Conservation (phyloP, 2,888 invertebrate genomes). For the Poecilobothrus nobilitatus region DNA sequence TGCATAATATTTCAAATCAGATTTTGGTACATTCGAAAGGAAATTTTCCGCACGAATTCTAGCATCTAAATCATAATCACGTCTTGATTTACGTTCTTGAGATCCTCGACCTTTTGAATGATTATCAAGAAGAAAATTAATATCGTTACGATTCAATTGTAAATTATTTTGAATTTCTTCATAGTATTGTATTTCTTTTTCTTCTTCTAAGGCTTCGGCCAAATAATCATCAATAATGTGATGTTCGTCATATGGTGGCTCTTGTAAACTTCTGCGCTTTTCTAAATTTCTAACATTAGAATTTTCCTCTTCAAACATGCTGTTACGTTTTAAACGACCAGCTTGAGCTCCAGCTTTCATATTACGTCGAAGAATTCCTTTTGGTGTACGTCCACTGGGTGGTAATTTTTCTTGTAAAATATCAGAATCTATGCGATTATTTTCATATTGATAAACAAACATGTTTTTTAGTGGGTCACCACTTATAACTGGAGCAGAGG, state of each 20-base stretch:
- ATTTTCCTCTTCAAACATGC: conserved; percentile 63
- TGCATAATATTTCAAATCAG: conserved; percentile 44
- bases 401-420: conserved; percentile 46
- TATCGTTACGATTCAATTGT: conserved; percentile 19
- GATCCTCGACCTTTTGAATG: background rate
- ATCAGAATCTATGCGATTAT: conserved; percentile 55
- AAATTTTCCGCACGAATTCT: conserved; percentile 41
- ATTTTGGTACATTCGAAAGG: conserved; percentile 40
- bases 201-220: conserved; percentile 29
- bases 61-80: conserved; percentile 34
- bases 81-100: conserved; percentile 3
- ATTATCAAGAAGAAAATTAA: conserved; percentile 19
- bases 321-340: conserved; percentile 58
- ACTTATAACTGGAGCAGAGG: background rate
- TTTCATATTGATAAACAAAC: conserved; percentile 74
- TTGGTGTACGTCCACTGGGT: conserved; percentile 56
- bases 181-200: conserved; percentile 30
- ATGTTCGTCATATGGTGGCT: conserved; percentile 53
- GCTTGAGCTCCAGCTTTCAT: conserved; percentile 26
- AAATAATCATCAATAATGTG: conserved; percentile 30
- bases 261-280: conserved; percentile 67
- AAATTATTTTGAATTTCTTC: conserved; percentile 32
- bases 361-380: conserved; percentile 37
- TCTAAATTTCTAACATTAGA: conserved; percentile 45
- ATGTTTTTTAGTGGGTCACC: conserved; percentile 49